Evolutionary conservation across 2,113 vertebrate species (phyloP), one percentile per base, ranked within the genome.

Genomic region (Neotragus moschatus): DNA sequence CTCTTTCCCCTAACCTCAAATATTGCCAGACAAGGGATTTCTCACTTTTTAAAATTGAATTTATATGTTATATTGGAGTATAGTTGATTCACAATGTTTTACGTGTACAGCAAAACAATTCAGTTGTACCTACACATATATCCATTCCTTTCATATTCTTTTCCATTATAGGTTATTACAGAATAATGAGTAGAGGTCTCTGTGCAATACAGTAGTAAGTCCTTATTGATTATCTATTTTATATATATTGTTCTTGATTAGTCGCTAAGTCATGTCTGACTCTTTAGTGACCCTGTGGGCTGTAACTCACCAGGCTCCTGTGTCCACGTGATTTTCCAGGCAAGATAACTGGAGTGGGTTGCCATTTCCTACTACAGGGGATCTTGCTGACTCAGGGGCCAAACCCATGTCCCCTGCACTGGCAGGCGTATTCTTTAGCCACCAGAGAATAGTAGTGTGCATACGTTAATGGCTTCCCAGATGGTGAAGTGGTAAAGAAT

Each of bases 361-460:
- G 39, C 39, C 39, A 75, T 26, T 75, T 75, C 36, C 70, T 75
- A 7, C 70, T 43, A 14, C 6, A 26, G 12, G 70, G 12, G 70
- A 43, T 7, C 70, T 75, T 43, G 21, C 39, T 75, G 39, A 75
- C 39, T 75, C 11, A 26, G 12, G 39, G 70, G 6, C 39, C 21
- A 43, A 75, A 26, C 39, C 11, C 39, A 75, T 15, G 39, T 15
- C 39, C 39, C 70, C 39, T 43, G 70, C 23, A 43, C 7, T 43
- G 39, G 70, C 3, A 7, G 23, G 39, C 39, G 0, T 13, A 43
- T 75, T 75, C n/a, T 23, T 43, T 26, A 13, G 1, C 39, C 23
- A 75, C 36, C 23, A 43, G 70, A 43, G 70, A 75, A 26, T 13
- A 70, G 10, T 6, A 39, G n/a, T 23, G 66, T 39, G 19, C 13